Evolutionary conservation across 2,888 invertebrate species (phyloP).

Genomic region (Lordiphosa andalusiaca): DNA sequence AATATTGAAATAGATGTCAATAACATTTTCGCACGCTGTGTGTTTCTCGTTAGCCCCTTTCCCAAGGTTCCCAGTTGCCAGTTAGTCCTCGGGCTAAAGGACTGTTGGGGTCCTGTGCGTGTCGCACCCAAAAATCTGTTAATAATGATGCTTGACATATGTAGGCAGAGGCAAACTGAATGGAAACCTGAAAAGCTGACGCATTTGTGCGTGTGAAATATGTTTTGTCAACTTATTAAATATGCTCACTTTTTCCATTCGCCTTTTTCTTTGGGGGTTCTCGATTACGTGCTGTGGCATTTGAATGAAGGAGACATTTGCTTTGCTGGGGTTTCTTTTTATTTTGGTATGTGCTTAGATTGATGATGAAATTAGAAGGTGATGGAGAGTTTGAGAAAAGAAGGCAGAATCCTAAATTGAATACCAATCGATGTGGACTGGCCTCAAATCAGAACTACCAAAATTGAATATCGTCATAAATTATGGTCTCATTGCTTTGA

Average conservation of each 20-base stretch:
- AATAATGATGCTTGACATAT: conserved; percentile 72
- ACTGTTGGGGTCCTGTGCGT: conserved; percentile 43
- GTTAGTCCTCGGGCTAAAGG: conserved; percentile 30
- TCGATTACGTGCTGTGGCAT: conserved; percentile 52
- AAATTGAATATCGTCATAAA: no score
- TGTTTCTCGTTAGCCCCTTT: conserved; percentile 9
- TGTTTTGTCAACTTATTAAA: conserved; percentile 75
- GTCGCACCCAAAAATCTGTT: conserved; percentile 68
- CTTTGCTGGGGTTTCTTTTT: background rate
- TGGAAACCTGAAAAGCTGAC: conserved; percentile 47
- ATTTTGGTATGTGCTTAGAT: conserved; percentile 14
- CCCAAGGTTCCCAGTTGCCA: conserved; percentile 6
- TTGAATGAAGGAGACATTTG: conserved; percentile 33
- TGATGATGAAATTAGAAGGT: conserved; percentile 51
- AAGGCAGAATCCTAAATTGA: no score
- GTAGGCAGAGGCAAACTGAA: conserved; percentile 45
- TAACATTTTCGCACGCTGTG: conserved; percentile 64
- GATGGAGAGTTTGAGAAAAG: conserved; percentile 1
- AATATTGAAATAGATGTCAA: conserved; percentile 74
- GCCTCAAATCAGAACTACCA: background rate
- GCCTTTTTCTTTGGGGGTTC: conserved; percentile 16
- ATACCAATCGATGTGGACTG: background rate
- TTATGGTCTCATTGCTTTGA: no score
- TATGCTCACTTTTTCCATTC: conserved; percentile 56
- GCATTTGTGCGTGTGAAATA: conserved; percentile 72